A percentile compares a stretch with the other conserved stretches of the same genome.
These are phyloP conservation scores for Neodiprion lecontei DNA, from an alignment of 1,140 invertebrate species.

Conservation along the genomic window DNA sequence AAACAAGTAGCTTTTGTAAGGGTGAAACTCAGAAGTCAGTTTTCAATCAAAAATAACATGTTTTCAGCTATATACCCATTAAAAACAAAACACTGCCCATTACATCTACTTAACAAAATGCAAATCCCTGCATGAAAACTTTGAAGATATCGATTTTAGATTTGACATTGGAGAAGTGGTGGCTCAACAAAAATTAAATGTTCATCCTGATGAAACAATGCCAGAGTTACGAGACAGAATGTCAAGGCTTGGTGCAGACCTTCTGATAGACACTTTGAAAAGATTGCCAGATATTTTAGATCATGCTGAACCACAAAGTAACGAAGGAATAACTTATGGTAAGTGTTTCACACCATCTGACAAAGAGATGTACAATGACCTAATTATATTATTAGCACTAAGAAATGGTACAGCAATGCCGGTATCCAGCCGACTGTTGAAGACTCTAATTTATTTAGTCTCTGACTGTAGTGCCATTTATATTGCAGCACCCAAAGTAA, in stretches of 20 bases:
- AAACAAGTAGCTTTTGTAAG: conserved; percentile 10
- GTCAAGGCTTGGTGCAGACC: conserved; percentile 72
- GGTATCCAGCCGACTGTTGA: too few relatives aligned
- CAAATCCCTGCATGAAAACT: too few relatives aligned
- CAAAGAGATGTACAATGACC: not conserved
- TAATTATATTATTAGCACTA: not conserved
- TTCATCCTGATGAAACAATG: conserved; percentile 69
- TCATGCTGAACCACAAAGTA: conserved; percentile 67
- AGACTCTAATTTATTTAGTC: too few relatives aligned
- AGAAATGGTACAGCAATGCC: too few relatives aligned
- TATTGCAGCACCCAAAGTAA: conserved; percentile 76
- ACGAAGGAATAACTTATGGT: conserved; percentile 74
- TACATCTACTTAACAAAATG: too few relatives aligned
- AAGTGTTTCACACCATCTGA: conserved; percentile 31
- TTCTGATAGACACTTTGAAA: conserved; percentile 70
- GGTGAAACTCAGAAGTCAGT: too few relatives aligned
- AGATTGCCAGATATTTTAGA: conserved; percentile 67
- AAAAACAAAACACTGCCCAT: too few relatives aligned
- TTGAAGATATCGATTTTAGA: conserved; percentile 37
- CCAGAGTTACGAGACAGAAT: conserved; percentile 72
- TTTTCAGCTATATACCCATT: too few relatives aligned
- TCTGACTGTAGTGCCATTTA: conserved; percentile 14
- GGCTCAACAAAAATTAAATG: conserved; percentile 67
- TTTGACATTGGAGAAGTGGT: conserved; percentile 91
- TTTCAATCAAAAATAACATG: too few relatives aligned